A percentile compares a stretch with the other conserved stretches of the same genome.
Conservation (phyloP, 2,113 vertebrate species). For the Toxostoma redivivum region DNA sequence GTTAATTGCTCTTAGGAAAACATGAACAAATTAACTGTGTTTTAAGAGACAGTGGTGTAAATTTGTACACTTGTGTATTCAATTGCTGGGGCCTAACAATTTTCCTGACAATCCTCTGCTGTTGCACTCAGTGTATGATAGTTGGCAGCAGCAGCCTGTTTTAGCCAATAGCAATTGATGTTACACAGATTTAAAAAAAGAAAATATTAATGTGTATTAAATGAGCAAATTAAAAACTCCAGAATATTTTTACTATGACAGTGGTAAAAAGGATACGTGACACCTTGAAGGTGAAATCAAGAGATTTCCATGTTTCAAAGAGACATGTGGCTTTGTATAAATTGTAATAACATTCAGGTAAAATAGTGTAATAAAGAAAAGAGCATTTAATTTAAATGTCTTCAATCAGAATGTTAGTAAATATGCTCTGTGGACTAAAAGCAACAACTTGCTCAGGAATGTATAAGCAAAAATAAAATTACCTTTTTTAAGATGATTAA, state of each 20-base stretch:
- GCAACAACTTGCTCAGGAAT: background rate
- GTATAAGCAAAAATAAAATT: background rate
- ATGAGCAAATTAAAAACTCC: background rate
- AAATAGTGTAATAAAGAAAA: background rate
- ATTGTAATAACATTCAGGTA: background rate
- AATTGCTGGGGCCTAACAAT: background rate
- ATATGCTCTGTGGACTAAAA: background rate
- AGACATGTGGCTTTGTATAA: background rate
- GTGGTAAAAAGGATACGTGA: background rate
- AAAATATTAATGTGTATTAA: background rate
- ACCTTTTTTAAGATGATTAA: background rate
- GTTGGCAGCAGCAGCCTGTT: background rate
- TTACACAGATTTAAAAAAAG: background rate
- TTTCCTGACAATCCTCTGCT: background rate
- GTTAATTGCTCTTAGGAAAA: conserved; percentile 70
- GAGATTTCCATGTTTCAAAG: background rate
- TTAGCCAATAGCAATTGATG: background rate
- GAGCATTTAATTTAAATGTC: background rate
- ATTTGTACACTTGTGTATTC: background rate
- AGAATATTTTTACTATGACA: background rate
- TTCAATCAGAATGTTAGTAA: background rate
- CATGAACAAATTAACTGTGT: conserved; percentile 61
- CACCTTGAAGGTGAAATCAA: background rate
- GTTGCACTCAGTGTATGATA: background rate
- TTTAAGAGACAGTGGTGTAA: conserved; percentile 46